These are phyloP conservation scores for Zootermopsis nevadensis DNA, from an alignment of 2,888 invertebrate genomes.

Conservation along the genomic window DNA sequence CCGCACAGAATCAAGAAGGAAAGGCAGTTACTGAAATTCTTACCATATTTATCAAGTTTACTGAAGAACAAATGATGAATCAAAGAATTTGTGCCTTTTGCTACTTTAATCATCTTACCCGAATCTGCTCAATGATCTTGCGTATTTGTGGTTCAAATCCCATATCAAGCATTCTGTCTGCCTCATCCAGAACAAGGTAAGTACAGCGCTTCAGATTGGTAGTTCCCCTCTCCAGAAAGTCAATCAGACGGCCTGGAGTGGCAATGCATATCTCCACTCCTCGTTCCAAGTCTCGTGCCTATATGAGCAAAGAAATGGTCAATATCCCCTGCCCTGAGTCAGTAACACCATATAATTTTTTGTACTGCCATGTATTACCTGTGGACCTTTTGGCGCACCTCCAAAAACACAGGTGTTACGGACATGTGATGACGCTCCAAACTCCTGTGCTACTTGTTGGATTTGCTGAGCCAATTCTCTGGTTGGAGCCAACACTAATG, in stretches of 20 bases:
- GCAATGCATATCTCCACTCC: constrained; percentile 96
- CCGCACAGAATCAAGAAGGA: no score
- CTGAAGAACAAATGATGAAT: no score
- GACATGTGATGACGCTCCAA: constrained; percentile 89
- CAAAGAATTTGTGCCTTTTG: no score
- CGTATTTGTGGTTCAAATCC: constrained; percentile 98
- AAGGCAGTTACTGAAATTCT: no score
- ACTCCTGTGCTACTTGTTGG: constrained; percentile 92
- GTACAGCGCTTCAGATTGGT: constrained; percentile 89
- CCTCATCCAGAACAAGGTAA: constrained; percentile 94
- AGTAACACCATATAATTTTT: neutral
- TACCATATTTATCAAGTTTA: no score
- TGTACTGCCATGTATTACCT: constrained; percentile 20
- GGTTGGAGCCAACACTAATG: constrained; percentile 90
- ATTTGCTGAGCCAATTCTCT: constrained; percentile 94
- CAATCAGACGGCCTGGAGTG: constrained; percentile 93
- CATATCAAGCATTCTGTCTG: constrained; percentile 97
- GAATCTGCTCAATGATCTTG: constrained; percentile 93
- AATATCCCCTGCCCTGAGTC: no score
- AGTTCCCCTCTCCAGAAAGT: constrained; percentile 90
- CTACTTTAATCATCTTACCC: constrained; percentile 62
- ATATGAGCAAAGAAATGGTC: constrained; percentile 59
- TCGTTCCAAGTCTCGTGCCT: constrained; percentile 87
- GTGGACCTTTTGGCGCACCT: constrained; percentile 91
- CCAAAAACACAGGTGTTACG: constrained; percentile 97